Evolutionary conservation across 2,888 invertebrate genomes (phyloP), one percentile per base, ranked within the genome.

Genomic region (Drosophila nigricruria): DNA sequence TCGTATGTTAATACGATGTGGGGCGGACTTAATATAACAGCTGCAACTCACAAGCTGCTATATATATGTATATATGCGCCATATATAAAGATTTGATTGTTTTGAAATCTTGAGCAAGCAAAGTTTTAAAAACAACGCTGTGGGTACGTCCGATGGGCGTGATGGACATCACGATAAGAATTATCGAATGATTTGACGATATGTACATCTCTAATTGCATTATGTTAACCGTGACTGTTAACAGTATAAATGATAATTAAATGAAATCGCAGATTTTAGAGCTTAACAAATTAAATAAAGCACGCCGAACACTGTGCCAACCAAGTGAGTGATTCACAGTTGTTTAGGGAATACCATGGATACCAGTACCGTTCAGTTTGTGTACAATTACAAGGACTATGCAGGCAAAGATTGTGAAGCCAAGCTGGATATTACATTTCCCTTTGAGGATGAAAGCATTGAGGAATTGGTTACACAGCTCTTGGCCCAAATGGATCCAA

Each of bases 401-500:
- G 90, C 92, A 60, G 86, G 78, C 10, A 76, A 77, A 5, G 79
- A 81, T 9, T 73, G 73, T 49, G 73, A 85, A 40, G 81, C 85
- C 0, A 67, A 58, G 0, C 57, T 91, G 42, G 68, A 86, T 34
- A 85, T 93, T 10, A 70, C 56, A 2, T 87, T 93, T 25, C 93
- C 93, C 0, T 91, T 83, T 25, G 82, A 88, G 16, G 71, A 85
- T 58, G 90, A 85, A 16, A 80, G 85, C 34, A 43, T 91, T n/a
- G 91, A 92, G 43, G 92, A 93, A 68, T 70, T 92, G 38, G 88
- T 91, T 9, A 91, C 91, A 3, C 83, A 88, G 56, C 57, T 92
- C 4, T 67, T 93, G 75, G 81, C 80, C 38, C 88, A 91, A 77
- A 91, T 93, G 92, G 91, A 92, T 71, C 92, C 92, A 1, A 86